These are phyloP conservation scores for Tromatobia lineatoria DNA, from an alignment of 2,888 invertebrate species.

Conservation along the genomic window DNA sequence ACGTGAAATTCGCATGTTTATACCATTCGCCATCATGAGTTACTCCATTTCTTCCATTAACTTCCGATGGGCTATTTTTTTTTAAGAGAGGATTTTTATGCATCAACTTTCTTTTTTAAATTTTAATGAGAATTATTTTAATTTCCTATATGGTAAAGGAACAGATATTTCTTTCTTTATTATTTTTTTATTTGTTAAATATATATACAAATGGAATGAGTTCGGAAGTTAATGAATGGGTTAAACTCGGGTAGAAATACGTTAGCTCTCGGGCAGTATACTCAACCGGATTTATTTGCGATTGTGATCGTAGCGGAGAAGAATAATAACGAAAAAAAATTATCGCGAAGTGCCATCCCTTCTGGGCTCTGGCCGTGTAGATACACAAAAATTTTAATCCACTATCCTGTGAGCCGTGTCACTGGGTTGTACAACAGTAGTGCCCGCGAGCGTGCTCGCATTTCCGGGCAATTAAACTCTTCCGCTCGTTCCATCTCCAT, in stretches of 20 bases:
- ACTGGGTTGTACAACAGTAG: slow-evolving; percentile 55
- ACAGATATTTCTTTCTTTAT: too few relatives aligned
- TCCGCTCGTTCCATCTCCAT: slow-evolving; percentile 74
- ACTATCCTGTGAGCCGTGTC: slow-evolving; percentile 69
- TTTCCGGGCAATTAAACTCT: slow-evolving; percentile 74
- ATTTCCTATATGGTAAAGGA: too few relatives aligned
- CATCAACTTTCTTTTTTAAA: too few relatives aligned
- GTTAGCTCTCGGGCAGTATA: slow-evolving; percentile 44
- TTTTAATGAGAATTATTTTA: too few relatives aligned
- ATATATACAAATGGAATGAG: too few relatives aligned
- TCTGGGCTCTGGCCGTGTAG: not conserved
- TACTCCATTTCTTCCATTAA: too few relatives aligned
- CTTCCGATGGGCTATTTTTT: too few relatives aligned
- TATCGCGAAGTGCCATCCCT: slow-evolving; percentile 63
- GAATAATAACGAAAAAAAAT: slow-evolving; percentile 69
- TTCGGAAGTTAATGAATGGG: too few relatives aligned
- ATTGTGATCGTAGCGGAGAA: slow-evolving; percentile 61
- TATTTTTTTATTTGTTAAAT: too few relatives aligned
- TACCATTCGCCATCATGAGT: too few relatives aligned
- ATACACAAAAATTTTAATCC: slow-evolving; percentile 71
- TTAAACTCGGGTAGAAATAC: slow-evolving; percentile 6
- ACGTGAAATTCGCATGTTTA: too few relatives aligned
- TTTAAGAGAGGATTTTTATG: too few relatives aligned
- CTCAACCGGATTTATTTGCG: slow-evolving; percentile 69
- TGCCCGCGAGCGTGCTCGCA: slow-evolving; percentile 57